Evolutionary conservation across 2,797 vertebrate species (phyloP).

Genomic region (Melanotaenia boesemani): DNA sequence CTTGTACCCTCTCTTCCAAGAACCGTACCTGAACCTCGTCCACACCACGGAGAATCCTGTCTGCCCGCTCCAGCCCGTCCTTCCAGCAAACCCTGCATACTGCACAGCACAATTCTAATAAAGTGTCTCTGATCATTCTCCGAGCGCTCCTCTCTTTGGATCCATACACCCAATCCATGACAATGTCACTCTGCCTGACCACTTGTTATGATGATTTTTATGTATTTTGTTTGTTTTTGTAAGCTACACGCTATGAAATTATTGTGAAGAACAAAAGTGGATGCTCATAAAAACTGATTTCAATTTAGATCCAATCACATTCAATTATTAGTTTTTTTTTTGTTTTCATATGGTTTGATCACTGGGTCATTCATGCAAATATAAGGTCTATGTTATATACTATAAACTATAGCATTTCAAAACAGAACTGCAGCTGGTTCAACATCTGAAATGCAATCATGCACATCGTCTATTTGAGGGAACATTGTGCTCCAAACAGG

Average conservation of each 20-base stretch:
- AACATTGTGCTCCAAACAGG: neutral
- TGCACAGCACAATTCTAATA: too few species aligned
- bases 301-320: neutral
- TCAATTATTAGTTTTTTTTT: neutral
- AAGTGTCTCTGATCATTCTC: too few species aligned
- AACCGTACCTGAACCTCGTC: too few species aligned
- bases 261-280: neutral
- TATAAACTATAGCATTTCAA: too few species aligned
- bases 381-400: too few species aligned
- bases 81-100: too few species aligned
- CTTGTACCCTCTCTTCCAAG: too few species aligned
- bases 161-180: too few species aligned
- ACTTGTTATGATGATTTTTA: constrained; percentile 8
- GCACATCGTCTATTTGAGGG: neutral
- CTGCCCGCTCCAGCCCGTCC: too few species aligned
- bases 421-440: neutral
- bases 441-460: neutral
- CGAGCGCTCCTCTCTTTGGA: too few species aligned
- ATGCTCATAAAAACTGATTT: neutral
- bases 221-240: neutral
- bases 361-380: neutral
- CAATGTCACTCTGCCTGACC: too few species aligned
- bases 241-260: neutral
- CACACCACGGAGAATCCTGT: too few species aligned
- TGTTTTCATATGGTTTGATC: neutral